Evolutionary conservation across 2,888 invertebrate species (phyloP), one percentile per base, ranked within the genome.

Genomic region (Digitonthophagus gazella): DNA sequence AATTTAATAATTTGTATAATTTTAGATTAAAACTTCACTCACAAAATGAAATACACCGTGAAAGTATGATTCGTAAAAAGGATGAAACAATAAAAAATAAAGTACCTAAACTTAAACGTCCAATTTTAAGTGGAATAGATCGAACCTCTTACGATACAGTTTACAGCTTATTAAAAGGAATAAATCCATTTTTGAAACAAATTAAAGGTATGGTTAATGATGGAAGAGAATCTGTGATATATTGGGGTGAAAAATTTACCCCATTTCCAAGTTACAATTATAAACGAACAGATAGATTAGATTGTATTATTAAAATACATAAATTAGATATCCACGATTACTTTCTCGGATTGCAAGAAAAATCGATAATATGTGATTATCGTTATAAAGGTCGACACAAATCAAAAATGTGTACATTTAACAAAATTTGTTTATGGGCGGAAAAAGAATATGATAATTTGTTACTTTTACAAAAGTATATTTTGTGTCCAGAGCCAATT

Each of bases 371-470:
- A 76, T 96, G 96, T 63, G 98, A 98, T 81, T 94, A 92, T 80
- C 86, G 94, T 67, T 97, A 97, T 80, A 92, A 92, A 73, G 91
- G 93, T 79, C 91, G 95, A 5, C 67, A 19, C 1, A 95, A 95
- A 77, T 93, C 93, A 67, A 92, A 93, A 77, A 92, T 92, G 79
- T 96, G 94, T 79, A 93, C 95, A n/a, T 86, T 93, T 8, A 95
- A 96, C 80, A 91, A 95, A 82, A 95, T 98, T 5, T 90, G 92
- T 71, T 90, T 95, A 79, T 98, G 98, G 98, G 97, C 97, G 0
- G 97, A 98, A 82, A 98, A 98, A 80, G 98, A 98, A 82, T 95
- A 95, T 92, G 90, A 95, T 72, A 98, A 98, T 82, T 86, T 98
- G 78, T 87, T 88, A 75, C 85, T 93, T 78, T 88, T 97, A 80